A percentile compares a stretch with the other conserved stretches of the same genome.
These are phyloP conservation scores for Whitmania pigra DNA, from an alignment of 1,140 invertebrate species.

Conservation along the genomic window DNA sequence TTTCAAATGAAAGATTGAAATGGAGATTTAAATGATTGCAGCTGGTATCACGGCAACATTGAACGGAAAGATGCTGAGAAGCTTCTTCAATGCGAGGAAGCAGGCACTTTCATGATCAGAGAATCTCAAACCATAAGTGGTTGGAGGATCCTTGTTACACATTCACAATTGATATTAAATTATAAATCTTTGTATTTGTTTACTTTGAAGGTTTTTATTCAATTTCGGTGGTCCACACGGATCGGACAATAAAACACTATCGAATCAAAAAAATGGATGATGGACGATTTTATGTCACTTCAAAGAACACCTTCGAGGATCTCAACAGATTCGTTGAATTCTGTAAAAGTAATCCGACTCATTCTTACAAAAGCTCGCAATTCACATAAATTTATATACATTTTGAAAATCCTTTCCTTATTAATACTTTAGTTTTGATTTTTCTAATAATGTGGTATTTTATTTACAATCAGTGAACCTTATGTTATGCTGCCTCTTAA, in stretches of 20 bases:
- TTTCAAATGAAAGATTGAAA: no score
- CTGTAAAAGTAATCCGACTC: constrained; percentile 65
- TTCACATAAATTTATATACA: no score
- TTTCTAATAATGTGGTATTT: no score
- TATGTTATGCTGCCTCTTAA: constrained; percentile 11
- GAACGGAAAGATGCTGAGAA: constrained; percentile 98
- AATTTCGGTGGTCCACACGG: no score
- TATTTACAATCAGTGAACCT: background rate
- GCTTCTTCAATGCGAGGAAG: constrained; percentile 93
- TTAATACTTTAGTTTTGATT: no score
- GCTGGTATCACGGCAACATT: constrained; percentile 99
- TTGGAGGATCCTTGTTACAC: background rate
- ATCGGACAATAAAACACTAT: constrained; percentile 67
- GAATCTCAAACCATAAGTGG: constrained; percentile 63
- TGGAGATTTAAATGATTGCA: constrained; percentile 45
- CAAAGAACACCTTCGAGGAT: constrained; percentile 84
- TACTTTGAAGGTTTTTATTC: no score
- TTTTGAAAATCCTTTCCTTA: no score
- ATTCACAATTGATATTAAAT: no score
- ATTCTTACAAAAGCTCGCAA: no score
- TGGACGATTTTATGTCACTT: constrained; percentile 85
- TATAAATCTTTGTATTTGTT: no score
- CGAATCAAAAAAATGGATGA: constrained; percentile 92
- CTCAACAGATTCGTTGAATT: constrained; percentile 92
- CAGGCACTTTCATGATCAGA: constrained; percentile 93